Percentiles rank a stretch among this genome's conserved stretches.
Conservation (phyloP, 1,140 invertebrate species). For the Cydia strobilella region DNA sequence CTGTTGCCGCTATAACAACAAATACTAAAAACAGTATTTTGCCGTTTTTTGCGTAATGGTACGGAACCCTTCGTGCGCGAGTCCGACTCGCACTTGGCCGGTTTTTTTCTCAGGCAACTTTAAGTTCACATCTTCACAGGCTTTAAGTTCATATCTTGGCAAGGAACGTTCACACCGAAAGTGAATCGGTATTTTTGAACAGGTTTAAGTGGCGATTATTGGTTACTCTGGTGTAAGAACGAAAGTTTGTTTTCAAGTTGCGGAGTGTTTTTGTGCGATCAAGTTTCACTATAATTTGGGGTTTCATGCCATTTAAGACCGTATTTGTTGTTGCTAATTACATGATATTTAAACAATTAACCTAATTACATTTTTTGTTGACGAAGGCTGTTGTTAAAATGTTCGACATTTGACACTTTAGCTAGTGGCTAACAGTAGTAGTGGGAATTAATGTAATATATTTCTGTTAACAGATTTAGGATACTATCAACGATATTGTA, state of each 20-base stretch:
- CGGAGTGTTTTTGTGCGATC: constrained; percentile 4
- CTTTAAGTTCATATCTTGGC: background rate
- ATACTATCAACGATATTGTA: background rate
- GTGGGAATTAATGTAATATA: no score
- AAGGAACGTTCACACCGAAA: constrained; percentile 1
- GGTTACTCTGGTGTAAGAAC: background rate
- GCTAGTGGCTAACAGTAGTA: no score
- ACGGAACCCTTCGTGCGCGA: no score
- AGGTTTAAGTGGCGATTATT: background rate
- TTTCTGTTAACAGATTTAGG: no score
- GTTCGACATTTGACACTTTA: no score
- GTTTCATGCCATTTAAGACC: background rate
- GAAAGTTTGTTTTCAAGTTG: constrained; percentile 8
- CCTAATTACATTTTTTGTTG: background rate
- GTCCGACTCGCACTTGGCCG: no score
- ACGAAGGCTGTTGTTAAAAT: no score
- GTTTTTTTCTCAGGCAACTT: no score
- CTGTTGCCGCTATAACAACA: no score
- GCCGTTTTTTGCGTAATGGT: no score
- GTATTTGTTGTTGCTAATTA: constrained; percentile 14
- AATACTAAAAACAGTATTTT: no score
- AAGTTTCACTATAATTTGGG: constrained; percentile 12
- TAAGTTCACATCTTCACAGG: no score
- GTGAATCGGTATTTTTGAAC: constrained; percentile 5
- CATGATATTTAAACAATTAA: constrained; percentile 1